A percentile compares a stretch with the other conserved stretches of the same genome.
phyloP scores from a whole-genome alignment of 2,888 invertebrate species.

The Synanthedon vespiformis region DNA sequence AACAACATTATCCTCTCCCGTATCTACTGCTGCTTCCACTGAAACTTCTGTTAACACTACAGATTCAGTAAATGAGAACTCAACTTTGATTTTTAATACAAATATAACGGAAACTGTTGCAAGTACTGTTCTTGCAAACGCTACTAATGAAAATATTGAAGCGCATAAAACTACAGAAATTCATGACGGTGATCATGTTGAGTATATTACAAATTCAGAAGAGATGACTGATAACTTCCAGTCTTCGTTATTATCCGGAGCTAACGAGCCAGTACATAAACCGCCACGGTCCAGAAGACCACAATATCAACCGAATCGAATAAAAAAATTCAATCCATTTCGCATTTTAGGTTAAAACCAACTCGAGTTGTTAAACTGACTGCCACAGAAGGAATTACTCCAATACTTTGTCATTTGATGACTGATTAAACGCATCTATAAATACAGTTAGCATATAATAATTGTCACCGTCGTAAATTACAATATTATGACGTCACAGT shows the following conservation, averaged over 20 bases:
- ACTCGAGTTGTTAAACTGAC: conserved; percentile 18
- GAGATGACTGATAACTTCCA: conserved; percentile 45
- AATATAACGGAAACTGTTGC: not conserved
- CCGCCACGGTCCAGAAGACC: conserved; percentile 53
- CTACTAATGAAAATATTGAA: conserved; percentile 1
- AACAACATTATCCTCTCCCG: not conserved
- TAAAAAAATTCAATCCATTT: conserved; percentile 59
- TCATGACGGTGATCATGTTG: conserved; percentile 9
- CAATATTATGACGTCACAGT: conserved; percentile 49
- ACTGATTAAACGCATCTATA: conserved; percentile 16
- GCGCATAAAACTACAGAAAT: not conserved
- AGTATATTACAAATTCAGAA: conserved; percentile 19
- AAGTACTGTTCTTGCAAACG: not conserved
- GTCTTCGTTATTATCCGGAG: conserved; percentile 57
- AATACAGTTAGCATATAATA: conserved; percentile 17
- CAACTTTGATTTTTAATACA: not conserved
- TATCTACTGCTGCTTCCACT: not conserved
- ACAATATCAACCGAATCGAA: conserved; percentile 34
- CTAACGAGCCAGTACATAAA: conserved; percentile 50
- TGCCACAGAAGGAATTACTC: conserved; percentile 32
- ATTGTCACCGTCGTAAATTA: no score
- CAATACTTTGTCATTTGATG: conserved; percentile 28
- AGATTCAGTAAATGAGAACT: not conserved
- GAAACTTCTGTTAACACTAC: not conserved
- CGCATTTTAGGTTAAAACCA: conserved; percentile 56